These are phyloP conservation scores for Leptobrachium leishanense DNA, from an alignment of 2,113 vertebrate genomes.

Conservation along the genomic window DNA sequence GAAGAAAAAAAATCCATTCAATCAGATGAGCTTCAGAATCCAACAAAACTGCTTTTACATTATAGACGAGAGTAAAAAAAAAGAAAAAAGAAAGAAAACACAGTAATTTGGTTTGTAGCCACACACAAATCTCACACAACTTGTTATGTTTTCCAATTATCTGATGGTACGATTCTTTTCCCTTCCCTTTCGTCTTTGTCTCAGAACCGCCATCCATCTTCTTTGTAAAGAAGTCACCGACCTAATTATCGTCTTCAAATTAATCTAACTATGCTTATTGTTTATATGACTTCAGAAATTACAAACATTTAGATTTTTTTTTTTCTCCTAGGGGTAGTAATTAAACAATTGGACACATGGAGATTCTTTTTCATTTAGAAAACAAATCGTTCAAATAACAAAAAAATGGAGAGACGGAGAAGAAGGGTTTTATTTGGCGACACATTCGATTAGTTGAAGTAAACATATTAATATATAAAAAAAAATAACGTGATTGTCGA, in stretches of 20 bases:
- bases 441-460: too few relatives aligned
- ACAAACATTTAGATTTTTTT: background rate
- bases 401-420: too few relatives aligned
- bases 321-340: too few relatives aligned
- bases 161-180: background rate
- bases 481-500: too few relatives aligned
- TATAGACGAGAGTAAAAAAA: background rate
- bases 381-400: too few relatives aligned
- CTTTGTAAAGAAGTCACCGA: background rate
- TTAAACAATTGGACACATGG: background rate
- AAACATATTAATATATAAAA: too few relatives aligned
- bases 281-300: background rate
- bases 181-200: background rate
- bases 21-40: background rate
- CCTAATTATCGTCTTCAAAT: background rate
- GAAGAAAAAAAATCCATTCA: slow-evolving; percentile 19
- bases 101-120: slow-evolving; percentile 1
- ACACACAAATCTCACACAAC: background rate
- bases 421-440: too few relatives aligned
- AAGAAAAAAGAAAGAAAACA: background rate
- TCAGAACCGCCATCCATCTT: background rate
- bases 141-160: slow-evolving; percentile 3
- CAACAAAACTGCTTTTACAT: background rate
- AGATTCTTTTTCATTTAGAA: background rate
- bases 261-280: background rate